Conservation (phyloP, 2,888 invertebrate species). For the Synergus gifuensis region DNA sequence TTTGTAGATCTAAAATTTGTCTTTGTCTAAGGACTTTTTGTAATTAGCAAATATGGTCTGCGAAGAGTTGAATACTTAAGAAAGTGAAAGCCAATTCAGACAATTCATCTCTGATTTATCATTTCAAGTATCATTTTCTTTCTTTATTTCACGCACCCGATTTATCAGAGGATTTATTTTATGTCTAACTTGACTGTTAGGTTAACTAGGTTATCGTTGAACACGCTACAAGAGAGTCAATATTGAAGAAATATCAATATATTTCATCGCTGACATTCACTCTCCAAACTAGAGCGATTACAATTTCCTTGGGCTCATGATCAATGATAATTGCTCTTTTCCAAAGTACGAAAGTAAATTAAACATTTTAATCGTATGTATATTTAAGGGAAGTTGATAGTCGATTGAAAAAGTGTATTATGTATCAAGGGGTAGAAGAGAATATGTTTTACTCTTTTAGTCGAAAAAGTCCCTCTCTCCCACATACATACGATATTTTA, state of each 20-base stretch:
- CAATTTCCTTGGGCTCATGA: not conserved
- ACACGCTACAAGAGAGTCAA: not conserved
- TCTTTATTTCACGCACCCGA: not conserved
- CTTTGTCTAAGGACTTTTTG: not conserved
- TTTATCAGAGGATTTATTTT: not conserved
- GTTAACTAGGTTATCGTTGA: not conserved
- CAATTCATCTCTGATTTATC: not conserved
- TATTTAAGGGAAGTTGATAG: not conserved
- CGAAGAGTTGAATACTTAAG: not conserved
- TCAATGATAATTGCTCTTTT: conserved; percentile 3
- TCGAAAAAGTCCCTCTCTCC: too few relatives aligned
- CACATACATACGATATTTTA: too few relatives aligned
- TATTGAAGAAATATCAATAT: not conserved
- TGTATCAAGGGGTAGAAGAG: too few relatives aligned
- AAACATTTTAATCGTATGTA: not conserved
- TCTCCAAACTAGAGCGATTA: not conserved
- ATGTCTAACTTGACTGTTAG: not conserved
- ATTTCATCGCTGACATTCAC: conserved; percentile 1
- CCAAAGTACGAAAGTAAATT: not conserved
- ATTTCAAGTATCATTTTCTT: not conserved
- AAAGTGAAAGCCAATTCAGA: not conserved
- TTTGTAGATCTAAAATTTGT: not conserved
- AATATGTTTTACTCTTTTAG: too few relatives aligned
- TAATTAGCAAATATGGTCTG: not conserved
- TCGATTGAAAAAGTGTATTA: not conserved